Evolutionary conservation across 2,113 vertebrate genomes (phyloP).

Genomic region (cat (Felis catus)): DNA sequence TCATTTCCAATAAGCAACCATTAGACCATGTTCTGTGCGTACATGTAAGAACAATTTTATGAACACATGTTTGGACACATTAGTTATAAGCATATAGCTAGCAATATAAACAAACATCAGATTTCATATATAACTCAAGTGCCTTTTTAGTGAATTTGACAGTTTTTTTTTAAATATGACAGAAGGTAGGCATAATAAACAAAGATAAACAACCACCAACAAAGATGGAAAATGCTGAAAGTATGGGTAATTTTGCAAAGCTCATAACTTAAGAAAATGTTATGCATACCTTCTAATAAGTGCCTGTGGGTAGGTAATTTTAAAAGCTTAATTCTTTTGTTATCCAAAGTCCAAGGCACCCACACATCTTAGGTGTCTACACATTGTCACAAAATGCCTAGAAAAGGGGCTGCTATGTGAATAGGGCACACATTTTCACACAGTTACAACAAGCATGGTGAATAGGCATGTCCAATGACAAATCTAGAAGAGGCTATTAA

Average conservation of each 20-base stretch:
- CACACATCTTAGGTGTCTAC: not conserved
- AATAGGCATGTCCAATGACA: not conserved
- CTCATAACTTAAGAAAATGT: not conserved
- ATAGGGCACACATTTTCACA: not conserved
- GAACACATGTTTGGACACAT: not conserved
- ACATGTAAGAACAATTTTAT: not conserved
- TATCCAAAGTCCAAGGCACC: not conserved
- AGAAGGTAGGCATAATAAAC: not conserved
- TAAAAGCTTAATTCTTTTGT: not conserved
- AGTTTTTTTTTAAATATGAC: not conserved
- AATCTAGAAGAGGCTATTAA: not conserved
- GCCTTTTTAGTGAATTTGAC: not conserved
- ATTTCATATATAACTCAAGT: not conserved
- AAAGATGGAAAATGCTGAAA: constrained; percentile 3
- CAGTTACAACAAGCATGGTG: not conserved
- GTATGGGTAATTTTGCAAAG: not conserved
- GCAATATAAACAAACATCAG: not conserved
- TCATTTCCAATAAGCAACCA: not conserved
- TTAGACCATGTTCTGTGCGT: not conserved
- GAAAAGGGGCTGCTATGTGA: not conserved
- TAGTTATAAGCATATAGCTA: not conserved
- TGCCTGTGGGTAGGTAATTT: not conserved
- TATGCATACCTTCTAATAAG: not conserved
- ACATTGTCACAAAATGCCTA: not conserved
- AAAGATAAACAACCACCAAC: constrained; percentile 28